Evolutionary conservation across 2,888 invertebrate genomes (phyloP).

Genomic region (Athalia rosae): DNA sequence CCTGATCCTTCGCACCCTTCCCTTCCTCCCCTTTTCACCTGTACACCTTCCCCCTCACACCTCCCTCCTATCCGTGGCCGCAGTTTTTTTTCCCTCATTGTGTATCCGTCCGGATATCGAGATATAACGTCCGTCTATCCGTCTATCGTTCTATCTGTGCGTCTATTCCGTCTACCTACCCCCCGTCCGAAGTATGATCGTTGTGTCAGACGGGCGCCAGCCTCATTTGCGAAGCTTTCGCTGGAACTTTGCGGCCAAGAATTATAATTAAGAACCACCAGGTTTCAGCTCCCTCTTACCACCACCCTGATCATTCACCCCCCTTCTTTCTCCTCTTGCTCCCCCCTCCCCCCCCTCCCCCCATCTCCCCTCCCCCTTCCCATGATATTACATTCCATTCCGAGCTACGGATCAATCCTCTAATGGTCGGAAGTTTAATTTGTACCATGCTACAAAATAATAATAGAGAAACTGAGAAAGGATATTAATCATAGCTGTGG

Average conservation of each 20-base stretch:
- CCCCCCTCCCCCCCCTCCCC: constrained; percentile 48
- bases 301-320: constrained; percentile 13
- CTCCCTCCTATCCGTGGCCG: neutral
- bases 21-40: neutral
- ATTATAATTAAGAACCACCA: constrained; percentile 70
- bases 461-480: constrained; percentile 51
- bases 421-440: constrained; percentile 68
- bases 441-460: constrained; percentile 65
- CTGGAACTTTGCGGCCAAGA: constrained; percentile 69
- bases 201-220: constrained; percentile 68
- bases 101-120: neutral
- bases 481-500: constrained; percentile 43
- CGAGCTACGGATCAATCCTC: constrained; percentile 65
- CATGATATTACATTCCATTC: constrained; percentile 70
- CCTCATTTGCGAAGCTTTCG: constrained; percentile 69
- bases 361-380: constrained; percentile 47
- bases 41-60: neutral
- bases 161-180: constrained; percentile 7
- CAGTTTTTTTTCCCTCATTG: neutral
- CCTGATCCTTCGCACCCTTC: neutral
- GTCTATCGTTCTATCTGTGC: too few relatives aligned
- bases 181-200: constrained; percentile 55
- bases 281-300: constrained; percentile 50
- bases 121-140: too few relatives aligned
- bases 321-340: constrained; percentile 28